Conservation (phyloP, 2,888 invertebrate genomes). For the Eudemis profundana region DNA sequence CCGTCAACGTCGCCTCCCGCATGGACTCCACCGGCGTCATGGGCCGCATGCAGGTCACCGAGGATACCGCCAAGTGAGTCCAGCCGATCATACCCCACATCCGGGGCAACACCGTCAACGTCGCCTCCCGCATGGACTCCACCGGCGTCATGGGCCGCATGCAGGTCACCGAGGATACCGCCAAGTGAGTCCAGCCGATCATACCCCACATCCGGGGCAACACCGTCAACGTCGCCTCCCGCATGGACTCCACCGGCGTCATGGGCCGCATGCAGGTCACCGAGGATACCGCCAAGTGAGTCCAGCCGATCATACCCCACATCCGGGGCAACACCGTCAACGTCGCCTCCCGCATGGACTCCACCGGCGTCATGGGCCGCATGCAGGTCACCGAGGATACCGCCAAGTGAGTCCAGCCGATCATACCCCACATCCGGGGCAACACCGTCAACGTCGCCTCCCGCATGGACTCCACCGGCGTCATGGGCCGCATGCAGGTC, state of each 20-base stretch:
- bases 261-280: constrained; percentile 94
- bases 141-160: constrained; percentile 95
- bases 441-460: constrained; percentile 99
- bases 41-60: constrained; percentile 92
- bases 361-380: constrained; percentile 94
- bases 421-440: constrained; percentile 99
- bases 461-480: constrained; percentile 98
- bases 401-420: constrained; percentile 69
- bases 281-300: constrained; percentile 78
- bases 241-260: constrained; percentile 98
- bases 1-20: constrained; percentile 97
- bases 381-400: constrained; percentile 89
- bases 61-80: constrained; percentile 76
- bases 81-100: too few relatives aligned
- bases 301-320: too few relatives aligned
- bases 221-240: constrained; percentile 98
- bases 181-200: constrained; percentile 68
- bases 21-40: constrained; percentile 98
- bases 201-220: constrained; percentile 99
- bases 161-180: constrained; percentile 87
- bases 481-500: constrained; percentile 94
- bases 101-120: constrained; percentile 99
- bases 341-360: constrained; percentile 98
- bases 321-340: constrained; percentile 99
- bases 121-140: constrained; percentile 98